phyloP scores from a whole-genome alignment of 2,888 invertebrate genomes.

The Aphelenchoides bicaudatus region DNA sequence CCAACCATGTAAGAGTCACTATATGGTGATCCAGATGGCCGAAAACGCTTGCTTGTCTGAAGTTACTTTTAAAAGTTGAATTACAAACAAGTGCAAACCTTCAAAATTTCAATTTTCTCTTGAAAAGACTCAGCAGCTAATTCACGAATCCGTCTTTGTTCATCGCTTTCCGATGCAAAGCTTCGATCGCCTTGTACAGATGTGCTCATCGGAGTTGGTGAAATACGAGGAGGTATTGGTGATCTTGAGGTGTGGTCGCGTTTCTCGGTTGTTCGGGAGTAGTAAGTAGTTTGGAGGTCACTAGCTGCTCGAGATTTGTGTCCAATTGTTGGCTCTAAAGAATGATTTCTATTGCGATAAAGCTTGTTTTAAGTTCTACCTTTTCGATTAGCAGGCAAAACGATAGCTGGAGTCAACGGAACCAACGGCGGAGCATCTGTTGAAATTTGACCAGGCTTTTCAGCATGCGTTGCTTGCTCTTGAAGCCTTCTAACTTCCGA shows the following conservation, averaged over 20 bases:
- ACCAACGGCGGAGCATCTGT: not conserved
- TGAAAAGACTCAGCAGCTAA: slow-evolving; percentile 11
- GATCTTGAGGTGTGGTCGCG: no score
- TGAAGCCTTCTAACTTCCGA: slow-evolving; percentile 32
- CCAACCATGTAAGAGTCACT: not conserved
- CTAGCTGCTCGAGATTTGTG: no score
- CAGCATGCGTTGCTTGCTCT: slow-evolving; percentile 18
- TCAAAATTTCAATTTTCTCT: slow-evolving; percentile 20
- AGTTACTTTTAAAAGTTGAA: no score
- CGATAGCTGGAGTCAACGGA: slow-evolving; percentile 26
- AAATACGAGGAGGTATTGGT: not conserved
- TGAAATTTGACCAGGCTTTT: not conserved
- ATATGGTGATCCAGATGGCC: no score
- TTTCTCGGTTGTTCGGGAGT: no score
- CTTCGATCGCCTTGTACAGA: slow-evolving; percentile 1
- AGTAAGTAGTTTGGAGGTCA: no score
- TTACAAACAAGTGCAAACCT: no score
- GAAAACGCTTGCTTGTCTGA: slow-evolving; percentile 7
- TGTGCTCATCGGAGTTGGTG: slow-evolving; percentile 23
- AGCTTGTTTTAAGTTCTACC: no score
- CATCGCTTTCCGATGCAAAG: not conserved
- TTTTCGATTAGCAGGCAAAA: slow-evolving; percentile 11
- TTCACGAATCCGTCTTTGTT: not conserved
- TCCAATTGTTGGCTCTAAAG: no score
- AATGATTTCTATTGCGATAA: no score